A percentile compares a stretch with the other conserved stretches of the same genome.
Conservation (phyloP, 1,140 invertebrate genomes). For the Drosophila pseudoananassae region DNA sequence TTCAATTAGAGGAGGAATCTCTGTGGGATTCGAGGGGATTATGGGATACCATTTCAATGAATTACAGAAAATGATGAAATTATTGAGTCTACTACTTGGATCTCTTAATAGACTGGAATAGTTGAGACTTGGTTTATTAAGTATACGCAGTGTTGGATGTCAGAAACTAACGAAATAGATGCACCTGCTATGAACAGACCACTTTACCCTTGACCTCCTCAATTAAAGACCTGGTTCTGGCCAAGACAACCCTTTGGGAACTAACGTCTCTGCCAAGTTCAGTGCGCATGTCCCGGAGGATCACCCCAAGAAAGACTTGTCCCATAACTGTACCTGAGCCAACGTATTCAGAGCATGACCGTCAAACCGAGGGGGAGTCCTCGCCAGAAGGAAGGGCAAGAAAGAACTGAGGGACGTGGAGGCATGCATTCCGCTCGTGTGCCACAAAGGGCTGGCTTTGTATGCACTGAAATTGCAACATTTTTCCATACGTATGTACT, state of each 20-base stretch:
- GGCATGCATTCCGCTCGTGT: conserved; percentile 14
- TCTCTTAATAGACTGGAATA: neutral
- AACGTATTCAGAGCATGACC: conserved; percentile 64
- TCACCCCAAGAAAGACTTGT: conserved; percentile 17
- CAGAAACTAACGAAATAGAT: conserved; percentile 9
- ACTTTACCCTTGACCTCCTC: conserved; percentile 47
- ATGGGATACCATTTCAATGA: conserved; percentile 10
- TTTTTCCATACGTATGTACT: conserved; percentile 23
- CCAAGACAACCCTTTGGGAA: neutral
- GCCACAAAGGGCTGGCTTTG: conserved; percentile 46
- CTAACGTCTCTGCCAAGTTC: conserved; percentile 28
- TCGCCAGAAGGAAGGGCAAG: neutral
- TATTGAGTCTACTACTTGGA: neutral
- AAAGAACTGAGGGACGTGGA: too few relatives aligned
- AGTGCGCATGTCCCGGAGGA: conserved; percentile 46
- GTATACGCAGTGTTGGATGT: conserved; percentile 35
- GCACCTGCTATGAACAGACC: conserved; percentile 48
- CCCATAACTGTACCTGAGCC: conserved; percentile 43
- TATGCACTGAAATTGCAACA: conserved; percentile 53
- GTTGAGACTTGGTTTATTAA: neutral
- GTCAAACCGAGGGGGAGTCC: conserved; percentile 16
- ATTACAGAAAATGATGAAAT: neutral
- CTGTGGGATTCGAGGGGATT: conserved; percentile 16
- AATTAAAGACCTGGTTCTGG: neutral
- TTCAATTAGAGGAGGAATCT: conserved; percentile 49